phyloP scores from a whole-genome alignment of 2,888 invertebrate genomes.

The Trichogramma evanescens region DNA sequence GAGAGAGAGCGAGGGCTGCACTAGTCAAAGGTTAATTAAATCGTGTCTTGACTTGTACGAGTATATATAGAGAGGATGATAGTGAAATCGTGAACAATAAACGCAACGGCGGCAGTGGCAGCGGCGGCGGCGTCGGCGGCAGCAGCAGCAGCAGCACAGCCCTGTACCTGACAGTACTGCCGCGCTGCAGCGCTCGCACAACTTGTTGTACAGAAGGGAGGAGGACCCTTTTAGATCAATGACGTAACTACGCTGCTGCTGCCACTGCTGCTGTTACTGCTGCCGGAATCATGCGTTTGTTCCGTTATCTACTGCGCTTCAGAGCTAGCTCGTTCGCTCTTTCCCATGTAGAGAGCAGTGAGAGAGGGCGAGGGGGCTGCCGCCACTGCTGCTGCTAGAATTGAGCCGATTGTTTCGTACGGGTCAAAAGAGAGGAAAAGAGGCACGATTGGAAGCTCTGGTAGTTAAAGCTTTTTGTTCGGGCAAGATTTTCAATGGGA shows the following conservation, averaged over 20 bases:
- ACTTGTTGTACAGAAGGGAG: background rate
- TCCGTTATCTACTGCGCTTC: slow-evolving; percentile 5
- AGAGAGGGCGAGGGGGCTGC: background rate
- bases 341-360: background rate
- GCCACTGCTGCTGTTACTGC: background rate
- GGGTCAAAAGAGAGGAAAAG: too few species aligned
- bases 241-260: background rate
- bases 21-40: slow-evolving; percentile 21
- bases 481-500: too few species aligned
- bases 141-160: background rate
- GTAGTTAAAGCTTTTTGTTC: too few species aligned
- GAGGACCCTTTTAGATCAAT: background rate
- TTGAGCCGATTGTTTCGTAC: slow-evolving; percentile 2
- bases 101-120: background rate
- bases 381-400: background rate
- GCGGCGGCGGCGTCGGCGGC: background rate
- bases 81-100: too few species aligned
- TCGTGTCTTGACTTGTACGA: slow-evolving; percentile 9
- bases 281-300: slow-evolving; percentile 7
- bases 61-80: too few species aligned
- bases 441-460: too few species aligned
- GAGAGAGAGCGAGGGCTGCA: background rate
- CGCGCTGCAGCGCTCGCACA: background rate
- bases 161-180: background rate
- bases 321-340: background rate